Percentiles rank a stretch among this genome's conserved stretches.
These are phyloP conservation scores for Spisula solida DNA, from an alignment of 2,888 invertebrate genomes.

Conservation along the genomic window DNA sequence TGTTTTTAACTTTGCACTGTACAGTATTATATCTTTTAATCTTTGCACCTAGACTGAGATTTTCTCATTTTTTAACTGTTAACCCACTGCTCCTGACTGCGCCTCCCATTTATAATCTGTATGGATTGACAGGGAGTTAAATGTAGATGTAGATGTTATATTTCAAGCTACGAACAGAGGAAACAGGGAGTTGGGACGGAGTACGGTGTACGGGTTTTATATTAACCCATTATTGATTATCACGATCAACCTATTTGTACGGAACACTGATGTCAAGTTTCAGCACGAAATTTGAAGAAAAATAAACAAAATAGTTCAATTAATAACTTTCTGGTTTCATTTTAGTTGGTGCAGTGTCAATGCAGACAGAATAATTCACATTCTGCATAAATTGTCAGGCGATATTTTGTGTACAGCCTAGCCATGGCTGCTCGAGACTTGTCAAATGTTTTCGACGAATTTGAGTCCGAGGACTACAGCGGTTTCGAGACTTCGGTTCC, in stretches of 20 bases:
- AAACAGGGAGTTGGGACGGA: too few relatives aligned
- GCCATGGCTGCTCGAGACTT: constrained; percentile 82
- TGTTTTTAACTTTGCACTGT: too few relatives aligned
- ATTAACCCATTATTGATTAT: background rate
- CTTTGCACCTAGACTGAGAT: too few relatives aligned
- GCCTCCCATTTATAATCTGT: too few relatives aligned
- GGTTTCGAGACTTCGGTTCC: constrained; percentile 86
- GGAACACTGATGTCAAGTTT: constrained; percentile 57
- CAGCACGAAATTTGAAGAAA: constrained; percentile 61
- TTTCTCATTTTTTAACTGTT: too few relatives aligned
- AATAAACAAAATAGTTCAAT: background rate
- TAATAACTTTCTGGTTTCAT: background rate
- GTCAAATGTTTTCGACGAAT: constrained; percentile 83
- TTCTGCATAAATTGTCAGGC: background rate
- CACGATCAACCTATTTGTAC: background rate
- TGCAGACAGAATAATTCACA: background rate
- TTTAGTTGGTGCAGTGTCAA: background rate
- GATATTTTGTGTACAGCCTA: background rate
- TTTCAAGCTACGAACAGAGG: too few relatives aligned
- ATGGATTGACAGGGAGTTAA: too few relatives aligned
- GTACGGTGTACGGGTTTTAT: too few relatives aligned
- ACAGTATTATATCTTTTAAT: too few relatives aligned
- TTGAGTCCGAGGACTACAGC: constrained; percentile 85
- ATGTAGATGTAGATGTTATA: too few relatives aligned
- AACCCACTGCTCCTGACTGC: too few relatives aligned